These are phyloP conservation scores for Cremastinae sp. DNA, from an alignment of 2,888 invertebrate genomes.

Conservation along the genomic window DNA sequence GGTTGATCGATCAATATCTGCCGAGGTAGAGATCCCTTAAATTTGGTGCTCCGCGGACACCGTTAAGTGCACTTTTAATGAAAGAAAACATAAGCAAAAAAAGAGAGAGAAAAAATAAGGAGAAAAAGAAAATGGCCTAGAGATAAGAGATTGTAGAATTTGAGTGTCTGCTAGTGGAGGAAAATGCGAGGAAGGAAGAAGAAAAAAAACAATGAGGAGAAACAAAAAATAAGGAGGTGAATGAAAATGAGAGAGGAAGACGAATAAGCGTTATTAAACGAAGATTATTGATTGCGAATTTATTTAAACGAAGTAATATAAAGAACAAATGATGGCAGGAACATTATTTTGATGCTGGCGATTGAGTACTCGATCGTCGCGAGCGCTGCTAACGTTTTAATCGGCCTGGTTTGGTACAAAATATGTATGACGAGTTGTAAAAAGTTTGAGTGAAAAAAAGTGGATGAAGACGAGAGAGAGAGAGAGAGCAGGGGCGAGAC, in stretches of 20 bases:
- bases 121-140: constrained; percentile 75
- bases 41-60: constrained; percentile 79
- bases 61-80: constrained; percentile 79
- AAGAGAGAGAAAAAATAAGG: constrained; percentile 15
- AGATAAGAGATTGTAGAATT: constrained; percentile 73
- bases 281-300: constrained; percentile 76
- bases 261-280: constrained; percentile 71
- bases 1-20: constrained; percentile 75
- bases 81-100: constrained; percentile 60
- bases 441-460: constrained; percentile 72
- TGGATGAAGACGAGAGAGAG: neutral
- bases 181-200: constrained; percentile 45
- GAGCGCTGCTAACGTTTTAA: constrained; percentile 72
- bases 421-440: constrained; percentile 78
- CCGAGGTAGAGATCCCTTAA: constrained; percentile 77
- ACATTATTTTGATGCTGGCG: constrained; percentile 75
- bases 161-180: constrained; percentile 70
- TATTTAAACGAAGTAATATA: constrained; percentile 78
- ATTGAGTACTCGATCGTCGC: constrained; percentile 67
- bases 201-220: constrained; percentile 44
- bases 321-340: constrained; percentile 76
- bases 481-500: constrained; percentile 19
- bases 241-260: constrained; percentile 37
- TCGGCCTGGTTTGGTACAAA: constrained; percentile 80
- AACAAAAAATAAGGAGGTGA: constrained; percentile 37